These are phyloP conservation scores for Drosophila nigricruria DNA, from an alignment of 2,888 invertebrate species.

Conservation along the genomic window DNA sequence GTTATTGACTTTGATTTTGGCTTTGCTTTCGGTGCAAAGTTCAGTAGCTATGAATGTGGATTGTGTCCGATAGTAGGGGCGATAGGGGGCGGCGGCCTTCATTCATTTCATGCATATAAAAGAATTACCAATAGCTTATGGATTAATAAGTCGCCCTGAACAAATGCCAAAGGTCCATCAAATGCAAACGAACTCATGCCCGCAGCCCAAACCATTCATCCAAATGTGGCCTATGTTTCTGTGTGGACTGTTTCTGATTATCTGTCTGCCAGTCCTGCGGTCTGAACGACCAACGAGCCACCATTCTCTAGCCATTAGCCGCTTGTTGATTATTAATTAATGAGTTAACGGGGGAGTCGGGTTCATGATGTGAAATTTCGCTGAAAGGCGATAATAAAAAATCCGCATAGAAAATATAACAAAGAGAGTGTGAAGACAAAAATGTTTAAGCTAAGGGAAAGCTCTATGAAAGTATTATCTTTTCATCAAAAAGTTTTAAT, in stretches of 20 bases:
- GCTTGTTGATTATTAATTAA: conserved; percentile 68
- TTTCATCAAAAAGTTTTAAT: background rate
- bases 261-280: conserved; percentile 18
- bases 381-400: conserved; percentile 36
- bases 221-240: conserved; percentile 8
- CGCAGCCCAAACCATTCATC: conserved; percentile 9
- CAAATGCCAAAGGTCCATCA: conserved; percentile 59
- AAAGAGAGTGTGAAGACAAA: background rate
- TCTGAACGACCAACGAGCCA: conserved; percentile 1
- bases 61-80: background rate
- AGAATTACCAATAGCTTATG: conserved; percentile 65
- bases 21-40: conserved; percentile 48
- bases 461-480: background rate
- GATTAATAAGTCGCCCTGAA: conserved; percentile 71
- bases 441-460: background rate
- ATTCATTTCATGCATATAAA: conserved; percentile 46
- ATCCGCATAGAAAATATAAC: conserved; percentile 11
- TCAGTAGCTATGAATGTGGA: conserved; percentile 23
- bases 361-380: conserved; percentile 35
- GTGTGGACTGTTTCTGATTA: conserved; percentile 12
- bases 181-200: conserved; percentile 20
- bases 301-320: conserved; percentile 9
- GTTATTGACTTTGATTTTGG: conserved; percentile 77
- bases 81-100: conserved; percentile 14
- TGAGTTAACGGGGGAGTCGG: conserved; percentile 31